Base-by-base conservation (phyloP, 2,888 invertebrate species). In the Sinotaia quadrata region DNA sequence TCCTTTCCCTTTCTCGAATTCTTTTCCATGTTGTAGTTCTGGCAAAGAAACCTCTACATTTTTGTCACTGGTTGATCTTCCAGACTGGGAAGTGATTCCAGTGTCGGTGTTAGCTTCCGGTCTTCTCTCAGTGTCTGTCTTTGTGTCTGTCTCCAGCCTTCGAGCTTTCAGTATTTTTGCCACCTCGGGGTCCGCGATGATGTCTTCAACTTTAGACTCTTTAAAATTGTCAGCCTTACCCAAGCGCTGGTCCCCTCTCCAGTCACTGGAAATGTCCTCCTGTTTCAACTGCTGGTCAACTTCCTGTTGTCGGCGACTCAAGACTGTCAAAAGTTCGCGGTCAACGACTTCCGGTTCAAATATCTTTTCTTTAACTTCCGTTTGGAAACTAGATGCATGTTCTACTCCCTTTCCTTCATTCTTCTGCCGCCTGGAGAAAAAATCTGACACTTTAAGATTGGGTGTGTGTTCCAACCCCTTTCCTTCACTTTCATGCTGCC, bases 241-340 rank as follows among this genome's bases (percentile, higher is more conserved):
- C 4, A 67, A 51, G 21, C 59, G 69, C 52, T 67, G 70, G 44
- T 65, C 67, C 15, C 66, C 52, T 24, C 72, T 69, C 69, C 54
- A 66, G 21, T 74, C 65, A 44, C 71, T 70, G 51, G 77, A 76
- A 10, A 69, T 51, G 7, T 69, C 67, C 49, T 71, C 69, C 7
- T 75, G 74, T 44, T 71, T 71, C 47, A 71, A 76, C 27, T 78
- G 76, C 37, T 77, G 75, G 5, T 78, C 78, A 61, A 77, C 57
- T 34, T 59, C 78, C 34, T 79, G 65, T 67, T 90, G 88, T 89
- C 91, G 85, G 84, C 82, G 79, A 89, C 89, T 77, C 85, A 88
- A 56, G 91, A 90, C 76, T 91, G 90, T 89, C 91, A 93, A 80
- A 91, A 89, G 89, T 92, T 91, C n/a, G n/a, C n/a, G n/a, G n/a